phyloP scores from a whole-genome alignment of 2,888 invertebrate genomes.

The Eutolmus rufibarbis region DNA sequence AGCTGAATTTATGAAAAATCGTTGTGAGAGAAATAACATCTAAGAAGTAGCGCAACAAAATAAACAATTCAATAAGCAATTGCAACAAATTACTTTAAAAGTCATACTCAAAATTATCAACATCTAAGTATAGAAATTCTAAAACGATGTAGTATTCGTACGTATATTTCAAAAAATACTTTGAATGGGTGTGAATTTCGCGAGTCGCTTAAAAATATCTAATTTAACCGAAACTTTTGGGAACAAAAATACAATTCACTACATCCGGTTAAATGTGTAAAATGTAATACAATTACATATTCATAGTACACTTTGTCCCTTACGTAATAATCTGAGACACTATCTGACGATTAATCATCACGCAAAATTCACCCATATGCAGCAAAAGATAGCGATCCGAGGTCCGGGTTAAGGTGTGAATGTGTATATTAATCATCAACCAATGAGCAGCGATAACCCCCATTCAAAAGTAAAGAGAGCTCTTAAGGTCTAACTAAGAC shows the following conservation, averaged over 20 bases:
- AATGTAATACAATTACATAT: background rate
- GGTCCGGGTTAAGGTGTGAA: background rate
- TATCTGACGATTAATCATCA: background rate
- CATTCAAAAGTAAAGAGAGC: background rate
- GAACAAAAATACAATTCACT: background rate
- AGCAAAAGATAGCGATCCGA: background rate
- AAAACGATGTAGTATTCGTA: too few relatives aligned
- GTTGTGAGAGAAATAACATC: background rate
- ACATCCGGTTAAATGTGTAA: background rate
- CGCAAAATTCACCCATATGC: background rate
- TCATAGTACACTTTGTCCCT: background rate
- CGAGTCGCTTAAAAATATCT: background rate
- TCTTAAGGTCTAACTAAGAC: background rate
- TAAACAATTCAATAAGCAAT: background rate
- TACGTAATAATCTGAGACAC: background rate
- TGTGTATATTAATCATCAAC: background rate
- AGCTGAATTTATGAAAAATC: background rate
- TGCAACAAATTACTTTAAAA: background rate
- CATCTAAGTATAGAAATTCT: too few relatives aligned
- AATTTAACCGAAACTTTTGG: background rate
- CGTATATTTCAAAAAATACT: too few relatives aligned
- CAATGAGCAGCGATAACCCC: background rate
- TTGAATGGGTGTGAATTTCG: too few relatives aligned
- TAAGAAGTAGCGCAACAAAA: too few relatives aligned
- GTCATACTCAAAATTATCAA: too few relatives aligned